Conservation (phyloP, 2,113 vertebrate species). For the Numenius arquata region DNA sequence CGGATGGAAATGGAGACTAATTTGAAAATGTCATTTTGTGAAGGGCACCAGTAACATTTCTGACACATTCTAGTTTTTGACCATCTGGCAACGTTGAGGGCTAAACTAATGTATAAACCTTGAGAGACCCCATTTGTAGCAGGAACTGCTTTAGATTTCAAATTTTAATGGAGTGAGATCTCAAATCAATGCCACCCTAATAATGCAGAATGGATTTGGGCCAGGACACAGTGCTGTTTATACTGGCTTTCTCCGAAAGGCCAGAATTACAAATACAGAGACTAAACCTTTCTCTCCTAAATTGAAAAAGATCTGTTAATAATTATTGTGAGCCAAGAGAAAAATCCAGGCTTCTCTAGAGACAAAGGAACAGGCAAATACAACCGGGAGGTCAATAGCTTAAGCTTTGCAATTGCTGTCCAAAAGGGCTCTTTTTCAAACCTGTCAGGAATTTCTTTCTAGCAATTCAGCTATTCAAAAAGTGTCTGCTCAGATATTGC, state of each 20-base stretch:
- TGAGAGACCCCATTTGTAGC: slow-evolving; percentile 43
- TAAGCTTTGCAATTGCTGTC: slow-evolving; percentile 3
- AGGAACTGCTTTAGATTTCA: slow-evolving; percentile 45
- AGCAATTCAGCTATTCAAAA: neutral
- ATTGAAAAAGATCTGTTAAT: slow-evolving; percentile 42
- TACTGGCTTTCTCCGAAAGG: slow-evolving; percentile 17
- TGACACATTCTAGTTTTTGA: slow-evolving; percentile 47
- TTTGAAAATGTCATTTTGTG: slow-evolving; percentile 39
- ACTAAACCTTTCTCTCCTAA: slow-evolving; percentile 4
- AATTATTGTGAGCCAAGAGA: slow-evolving; percentile 21
- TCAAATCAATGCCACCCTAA: slow-evolving; percentile 46
- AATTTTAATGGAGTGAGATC: slow-evolving; percentile 52
- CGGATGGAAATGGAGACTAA: neutral
- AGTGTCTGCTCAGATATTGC: neutral
- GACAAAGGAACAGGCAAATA: neutral
- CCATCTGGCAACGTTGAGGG: slow-evolving; percentile 56
- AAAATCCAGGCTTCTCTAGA: slow-evolving; percentile 20
- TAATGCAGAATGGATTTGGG: slow-evolving; percentile 29
- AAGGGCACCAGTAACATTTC: slow-evolving; percentile 9
- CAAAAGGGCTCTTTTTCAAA: slow-evolving; percentile 6
- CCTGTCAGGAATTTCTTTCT: neutral
- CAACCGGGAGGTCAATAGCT: slow-evolving; percentile 12
- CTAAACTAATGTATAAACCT: slow-evolving; percentile 50
- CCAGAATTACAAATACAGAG: slow-evolving; percentile 3
- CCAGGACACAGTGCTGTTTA: slow-evolving; percentile 23